These are phyloP conservation scores for Lycopodina hypogea DNA, from an alignment of 37 sponge, comb jelly and placozoan species.

Conservation along the genomic window DNA sequence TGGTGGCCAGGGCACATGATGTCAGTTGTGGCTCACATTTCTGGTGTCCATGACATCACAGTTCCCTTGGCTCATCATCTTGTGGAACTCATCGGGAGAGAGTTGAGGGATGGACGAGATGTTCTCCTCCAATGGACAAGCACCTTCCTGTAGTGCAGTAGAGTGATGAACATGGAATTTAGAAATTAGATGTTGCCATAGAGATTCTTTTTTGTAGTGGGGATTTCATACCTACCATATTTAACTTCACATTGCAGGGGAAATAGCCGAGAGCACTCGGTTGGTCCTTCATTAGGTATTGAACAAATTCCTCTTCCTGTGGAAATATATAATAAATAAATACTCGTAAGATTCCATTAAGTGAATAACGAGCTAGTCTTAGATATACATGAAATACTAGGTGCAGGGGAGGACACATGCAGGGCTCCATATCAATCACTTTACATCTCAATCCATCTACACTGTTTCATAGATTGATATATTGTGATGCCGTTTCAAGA, in stretches of 20 bases:
- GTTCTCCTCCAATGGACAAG: slow-evolving; percentile 31
- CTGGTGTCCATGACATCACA: slow-evolving; percentile 63
- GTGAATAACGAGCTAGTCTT: too few relatives aligned
- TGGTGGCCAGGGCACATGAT: too few relatives aligned
- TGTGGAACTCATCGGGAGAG: slow-evolving; percentile 38
- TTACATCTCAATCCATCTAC: too few relatives aligned
- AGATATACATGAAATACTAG: too few relatives aligned
- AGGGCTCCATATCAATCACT: too few relatives aligned
- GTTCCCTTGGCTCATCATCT: not conserved
- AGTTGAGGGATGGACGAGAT: slow-evolving; percentile 27
- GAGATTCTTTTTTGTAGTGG: not conserved
- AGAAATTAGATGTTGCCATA: not conserved
- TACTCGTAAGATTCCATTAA: too few relatives aligned
- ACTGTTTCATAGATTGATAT: too few relatives aligned
- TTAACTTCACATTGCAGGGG: slow-evolving; percentile 34
- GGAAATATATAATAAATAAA: not conserved
- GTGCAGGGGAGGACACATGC: too few relatives aligned
- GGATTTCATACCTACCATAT: slow-evolving; percentile 11
- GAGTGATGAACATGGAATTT: not conserved
- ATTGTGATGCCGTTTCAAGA: too few relatives aligned
- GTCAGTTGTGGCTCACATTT: slow-evolving; percentile 53
- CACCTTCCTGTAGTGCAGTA: slow-evolving; percentile 45
- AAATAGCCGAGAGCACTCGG: slow-evolving; percentile 72
- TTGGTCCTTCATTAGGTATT: slow-evolving; percentile 61
- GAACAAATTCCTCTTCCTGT: slow-evolving; percentile 73